Percentiles rank a stretch among this genome's conserved stretches.
These are phyloP conservation scores for Aramus guarauna DNA, from an alignment of 2,113 vertebrate genomes.

Conservation along the genomic window DNA sequence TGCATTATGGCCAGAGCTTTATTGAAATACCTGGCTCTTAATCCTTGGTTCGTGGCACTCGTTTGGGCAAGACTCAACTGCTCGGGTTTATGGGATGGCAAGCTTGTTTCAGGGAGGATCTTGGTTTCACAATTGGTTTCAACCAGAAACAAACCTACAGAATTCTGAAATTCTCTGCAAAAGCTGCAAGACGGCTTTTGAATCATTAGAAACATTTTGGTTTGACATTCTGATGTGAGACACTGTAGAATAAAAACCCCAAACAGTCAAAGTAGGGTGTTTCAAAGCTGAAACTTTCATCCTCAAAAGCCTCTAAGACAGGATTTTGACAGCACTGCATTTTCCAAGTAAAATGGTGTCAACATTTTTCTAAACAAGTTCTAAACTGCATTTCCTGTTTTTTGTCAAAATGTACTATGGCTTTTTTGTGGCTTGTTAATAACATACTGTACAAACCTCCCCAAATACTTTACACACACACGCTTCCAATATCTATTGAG, in stretches of 20 bases:
- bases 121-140: background rate
- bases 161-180: background rate
- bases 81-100: background rate
- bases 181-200: background rate
- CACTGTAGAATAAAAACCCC: background rate
- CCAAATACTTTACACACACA: background rate
- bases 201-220: background rate
- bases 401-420: background rate
- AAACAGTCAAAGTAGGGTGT: background rate
- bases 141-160: background rate
- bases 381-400: background rate
- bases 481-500: background rate
- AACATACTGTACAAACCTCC: background rate
- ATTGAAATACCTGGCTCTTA: background rate
- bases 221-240: background rate
- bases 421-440: background rate
- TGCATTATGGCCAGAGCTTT: background rate
- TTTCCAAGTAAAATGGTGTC: background rate
- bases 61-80: background rate
- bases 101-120: background rate
- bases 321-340: constrained; percentile 1
- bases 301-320: background rate
- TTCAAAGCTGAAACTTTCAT: background rate
- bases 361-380: background rate
- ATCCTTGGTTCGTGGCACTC: background rate